A percentile compares a stretch with the other conserved stretches of the same genome.
Conservation (phyloP, 2,113 vertebrate species). For the Phyllostomus hastatus region DNA sequence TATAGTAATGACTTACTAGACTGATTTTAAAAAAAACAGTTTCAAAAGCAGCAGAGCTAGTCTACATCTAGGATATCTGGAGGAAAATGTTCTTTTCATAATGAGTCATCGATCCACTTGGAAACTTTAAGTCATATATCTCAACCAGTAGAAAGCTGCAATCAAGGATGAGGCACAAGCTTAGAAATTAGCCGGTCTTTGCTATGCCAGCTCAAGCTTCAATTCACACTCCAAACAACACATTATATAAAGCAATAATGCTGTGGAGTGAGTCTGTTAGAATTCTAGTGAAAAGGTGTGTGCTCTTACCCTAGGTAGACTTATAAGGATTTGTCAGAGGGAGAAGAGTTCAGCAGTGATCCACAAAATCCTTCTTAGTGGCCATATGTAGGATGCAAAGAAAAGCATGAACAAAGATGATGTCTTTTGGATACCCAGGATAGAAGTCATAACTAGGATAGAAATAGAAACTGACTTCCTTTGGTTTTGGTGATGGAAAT, state of each 20-base stretch:
- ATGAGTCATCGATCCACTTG: neutral
- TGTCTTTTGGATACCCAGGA: neutral
- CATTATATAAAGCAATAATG: neutral
- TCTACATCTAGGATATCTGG: neutral
- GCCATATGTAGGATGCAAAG: neutral
- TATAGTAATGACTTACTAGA: neutral
- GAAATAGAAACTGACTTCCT: neutral
- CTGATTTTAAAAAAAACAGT: neutral
- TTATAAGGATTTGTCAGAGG: neutral
- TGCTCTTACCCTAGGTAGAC: neutral
- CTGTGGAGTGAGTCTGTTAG: neutral
- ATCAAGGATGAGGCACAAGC: neutral
- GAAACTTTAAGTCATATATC: neutral
- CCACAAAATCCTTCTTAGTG: neutral
- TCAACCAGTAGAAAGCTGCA: neutral
- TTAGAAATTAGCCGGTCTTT: neutral
- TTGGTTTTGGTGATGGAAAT: neutral
- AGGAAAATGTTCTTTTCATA: neutral
- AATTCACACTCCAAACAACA: neutral
- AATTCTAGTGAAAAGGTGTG: neutral
- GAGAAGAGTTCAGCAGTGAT: neutral
- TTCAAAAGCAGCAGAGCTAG: neutral
- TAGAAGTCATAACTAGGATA: neutral
- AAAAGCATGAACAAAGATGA: neutral
- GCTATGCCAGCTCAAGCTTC: neutral